Evolutionary conservation across 2,113 vertebrate genomes (phyloP).

Genomic region (Galemys pyrenaicus): DNA sequence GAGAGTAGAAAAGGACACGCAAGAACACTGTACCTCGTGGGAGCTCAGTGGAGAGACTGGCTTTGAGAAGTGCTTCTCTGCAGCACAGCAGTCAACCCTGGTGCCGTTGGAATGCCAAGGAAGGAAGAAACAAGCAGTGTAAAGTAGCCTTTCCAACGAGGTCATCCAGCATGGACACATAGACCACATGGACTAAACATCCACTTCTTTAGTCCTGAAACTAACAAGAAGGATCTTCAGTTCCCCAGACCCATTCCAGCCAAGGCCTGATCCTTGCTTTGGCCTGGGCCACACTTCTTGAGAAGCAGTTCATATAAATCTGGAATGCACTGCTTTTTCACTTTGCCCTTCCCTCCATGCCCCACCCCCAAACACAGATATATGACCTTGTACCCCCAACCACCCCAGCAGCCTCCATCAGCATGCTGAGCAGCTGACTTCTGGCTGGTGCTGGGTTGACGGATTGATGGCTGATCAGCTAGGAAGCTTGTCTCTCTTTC

Average conservation of each 20-base stretch:
- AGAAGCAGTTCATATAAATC: neutral
- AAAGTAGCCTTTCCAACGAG: neutral
- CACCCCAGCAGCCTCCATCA: neutral
- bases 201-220: neutral
- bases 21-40: neutral
- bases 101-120: neutral
- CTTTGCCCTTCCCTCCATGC: accelerated
- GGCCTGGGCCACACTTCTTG: neutral
- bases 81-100: accelerated
- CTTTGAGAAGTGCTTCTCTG: neutral
- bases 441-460: neutral
- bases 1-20: neutral
- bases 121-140: neutral
- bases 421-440: neutral
- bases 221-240: neutral
- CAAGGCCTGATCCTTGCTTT: neutral
- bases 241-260: neutral
- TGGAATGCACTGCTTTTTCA: neutral
- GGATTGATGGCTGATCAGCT: neutral
- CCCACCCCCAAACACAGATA: too few relatives aligned
- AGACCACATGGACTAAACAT: accelerated
- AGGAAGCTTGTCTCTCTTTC: neutral
- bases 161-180: neutral
- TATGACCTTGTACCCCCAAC: neutral
- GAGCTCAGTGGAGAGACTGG: neutral